Percentiles rank a stretch among this genome's conserved stretches.
These are phyloP conservation scores for Chaetura pelagica DNA, from an alignment of 2,113 vertebrate species.

Conservation along the genomic window DNA sequence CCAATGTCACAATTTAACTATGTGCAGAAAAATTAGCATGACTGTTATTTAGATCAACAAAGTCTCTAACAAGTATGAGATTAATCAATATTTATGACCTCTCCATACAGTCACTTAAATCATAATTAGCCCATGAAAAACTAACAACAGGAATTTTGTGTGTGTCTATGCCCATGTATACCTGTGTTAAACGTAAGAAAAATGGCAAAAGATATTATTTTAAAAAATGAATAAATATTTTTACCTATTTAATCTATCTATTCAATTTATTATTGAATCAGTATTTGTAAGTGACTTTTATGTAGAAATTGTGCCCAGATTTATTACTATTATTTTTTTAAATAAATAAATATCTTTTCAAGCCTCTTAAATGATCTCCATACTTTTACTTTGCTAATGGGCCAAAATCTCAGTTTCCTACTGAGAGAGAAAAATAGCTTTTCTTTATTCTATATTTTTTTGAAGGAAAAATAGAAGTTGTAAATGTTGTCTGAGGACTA, in stretches of 20 bases:
- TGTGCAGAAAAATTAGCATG: neutral
- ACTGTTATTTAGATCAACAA: neutral
- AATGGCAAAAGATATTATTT: accelerated
- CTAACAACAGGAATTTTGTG: neutral
- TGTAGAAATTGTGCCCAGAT: neutral
- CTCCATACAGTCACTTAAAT: neutral
- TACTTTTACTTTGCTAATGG: neutral
- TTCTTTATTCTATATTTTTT: neutral
- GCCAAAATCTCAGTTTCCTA: neutral
- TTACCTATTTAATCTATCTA: neutral
- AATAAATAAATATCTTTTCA: neutral
- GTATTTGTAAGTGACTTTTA: neutral
- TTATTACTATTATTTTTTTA: too few relatives aligned
- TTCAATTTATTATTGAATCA: neutral
- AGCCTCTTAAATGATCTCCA: neutral
- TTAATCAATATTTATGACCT: neutral
- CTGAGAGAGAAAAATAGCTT: neutral
- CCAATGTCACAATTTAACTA: neutral
- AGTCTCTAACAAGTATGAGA: neutral
- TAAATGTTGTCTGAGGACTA: neutral
- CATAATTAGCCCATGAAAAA: neutral
- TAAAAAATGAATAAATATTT: neutral
- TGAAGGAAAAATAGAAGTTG: neutral
- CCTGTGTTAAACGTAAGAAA: neutral
- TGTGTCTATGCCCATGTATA: neutral